A percentile compares a stretch with the other conserved stretches of the same genome.
These are phyloP conservation scores for Ariopsis seemanni DNA, from an alignment of 2,113 vertebrate species.

Conservation along the genomic window DNA sequence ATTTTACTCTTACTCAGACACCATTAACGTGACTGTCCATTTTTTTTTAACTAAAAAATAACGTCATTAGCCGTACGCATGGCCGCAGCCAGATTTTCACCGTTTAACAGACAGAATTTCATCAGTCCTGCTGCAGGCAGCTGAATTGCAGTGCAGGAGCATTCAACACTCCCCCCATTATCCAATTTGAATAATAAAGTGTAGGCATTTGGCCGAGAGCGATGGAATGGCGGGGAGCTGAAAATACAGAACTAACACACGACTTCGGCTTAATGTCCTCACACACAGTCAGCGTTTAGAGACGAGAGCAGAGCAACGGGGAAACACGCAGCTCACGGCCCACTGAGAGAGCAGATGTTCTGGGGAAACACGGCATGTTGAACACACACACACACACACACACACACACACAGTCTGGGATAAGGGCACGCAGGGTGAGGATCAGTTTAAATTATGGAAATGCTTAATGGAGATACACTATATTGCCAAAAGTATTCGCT, in stretches of 20 bases:
- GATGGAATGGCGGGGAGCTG: conserved; percentile 19
- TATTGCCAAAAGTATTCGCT: too few species aligned
- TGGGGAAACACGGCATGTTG: conserved; percentile 61
- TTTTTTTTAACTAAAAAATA: background rate
- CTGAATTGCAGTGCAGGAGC: conserved; percentile 28
- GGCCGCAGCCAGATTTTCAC: background rate
- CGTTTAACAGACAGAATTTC: conserved; percentile 27
- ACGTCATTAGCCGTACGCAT: background rate
- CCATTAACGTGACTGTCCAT: background rate
- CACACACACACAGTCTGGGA: conserved; percentile 2
- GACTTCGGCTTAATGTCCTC: conserved; percentile 61
- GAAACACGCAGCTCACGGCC: conserved; percentile 50
- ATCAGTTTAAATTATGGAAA: background rate
- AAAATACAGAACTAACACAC: conserved; percentile 42
- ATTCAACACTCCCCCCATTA: conserved; percentile 37
- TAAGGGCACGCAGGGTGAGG: conserved; percentile 1
- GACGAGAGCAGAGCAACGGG: conserved; percentile 34
- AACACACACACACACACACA: conserved; percentile 42
- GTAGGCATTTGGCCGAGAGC: conserved; percentile 31
- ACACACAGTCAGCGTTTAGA: conserved; percentile 58
- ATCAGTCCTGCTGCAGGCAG: conserved; percentile 9
- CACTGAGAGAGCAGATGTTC: conserved; percentile 78
- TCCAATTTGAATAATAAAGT: conserved; percentile 54
- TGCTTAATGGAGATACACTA: background rate
- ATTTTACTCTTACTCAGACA: background rate